Conservation (phyloP, 2,888 invertebrate genomes). For the Protonemura montana region DNA sequence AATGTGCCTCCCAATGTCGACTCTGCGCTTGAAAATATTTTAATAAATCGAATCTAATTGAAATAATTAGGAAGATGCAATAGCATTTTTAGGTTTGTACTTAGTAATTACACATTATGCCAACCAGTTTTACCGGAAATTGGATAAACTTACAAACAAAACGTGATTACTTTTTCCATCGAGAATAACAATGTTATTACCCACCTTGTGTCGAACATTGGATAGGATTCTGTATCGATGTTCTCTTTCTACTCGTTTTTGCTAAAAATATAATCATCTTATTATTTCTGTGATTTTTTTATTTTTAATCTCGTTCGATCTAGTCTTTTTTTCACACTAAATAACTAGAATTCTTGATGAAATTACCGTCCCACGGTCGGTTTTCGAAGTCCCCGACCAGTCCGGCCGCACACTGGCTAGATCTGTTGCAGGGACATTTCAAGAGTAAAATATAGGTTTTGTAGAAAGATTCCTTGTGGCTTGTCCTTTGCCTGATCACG, state of each 20-base stretch:
- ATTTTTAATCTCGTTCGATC: conserved; percentile 40
- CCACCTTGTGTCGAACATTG: not conserved
- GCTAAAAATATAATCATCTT: conserved; percentile 32
- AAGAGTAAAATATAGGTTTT: conserved; percentile 41
- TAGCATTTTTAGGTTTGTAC: not conserved
- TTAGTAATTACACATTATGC: conserved; percentile 9
- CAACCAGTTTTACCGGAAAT: conserved; percentile 37
- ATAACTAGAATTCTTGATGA: conserved; percentile 41
- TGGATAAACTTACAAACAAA: conserved; percentile 18
- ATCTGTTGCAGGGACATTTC: conserved; percentile 35
- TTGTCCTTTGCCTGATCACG: conserved; percentile 28
- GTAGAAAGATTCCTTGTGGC: conserved; percentile 35
- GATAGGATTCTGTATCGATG: not conserved
- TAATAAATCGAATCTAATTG: not conserved
- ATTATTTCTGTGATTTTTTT: conserved; percentile 32
- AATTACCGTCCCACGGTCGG: conserved; percentile 40
- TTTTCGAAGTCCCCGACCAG: not conserved
- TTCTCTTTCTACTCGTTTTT: conserved; percentile 32
- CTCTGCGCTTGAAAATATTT: not conserved
- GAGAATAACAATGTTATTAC: not conserved
- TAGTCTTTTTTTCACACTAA: conserved; percentile 33
- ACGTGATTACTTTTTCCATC: conserved; percentile 21
- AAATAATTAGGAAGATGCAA: not conserved
- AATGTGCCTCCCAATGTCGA: not conserved
- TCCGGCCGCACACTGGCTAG: not conserved